Conservation (phyloP, 2,888 invertebrate genomes). For the Drosophila nigricruria region DNA sequence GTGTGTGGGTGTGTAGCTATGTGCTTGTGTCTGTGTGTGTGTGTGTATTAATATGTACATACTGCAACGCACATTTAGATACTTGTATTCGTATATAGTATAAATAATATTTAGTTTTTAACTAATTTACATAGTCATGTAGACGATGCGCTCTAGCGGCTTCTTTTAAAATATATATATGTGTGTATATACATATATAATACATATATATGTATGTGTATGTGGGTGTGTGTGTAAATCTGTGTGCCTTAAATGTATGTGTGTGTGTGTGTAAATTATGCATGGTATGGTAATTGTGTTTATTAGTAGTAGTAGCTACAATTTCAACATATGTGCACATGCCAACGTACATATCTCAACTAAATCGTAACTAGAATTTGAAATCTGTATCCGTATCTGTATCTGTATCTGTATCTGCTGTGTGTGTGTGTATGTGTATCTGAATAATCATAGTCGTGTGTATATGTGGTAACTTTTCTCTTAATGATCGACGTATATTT, state of each 20-base stretch:
- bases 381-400: constrained; percentile 30
- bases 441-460: constrained; percentile 28
- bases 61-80: constrained; percentile 74
- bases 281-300: constrained; percentile 50
- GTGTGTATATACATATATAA: constrained; percentile 8
- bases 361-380: constrained; percentile 62
- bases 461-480: constrained; percentile 38
- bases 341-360: constrained; percentile 58
- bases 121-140: constrained; percentile 82
- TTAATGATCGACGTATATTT: constrained; percentile 42
- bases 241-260: constrained; percentile 33
- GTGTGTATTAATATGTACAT: constrained; percentile 53
- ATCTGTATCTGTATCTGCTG: constrained; percentile 20
- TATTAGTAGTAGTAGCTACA: constrained; percentile 75
- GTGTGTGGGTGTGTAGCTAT: background rate
- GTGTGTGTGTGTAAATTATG: constrained; percentile 42
- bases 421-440: constrained; percentile 27
- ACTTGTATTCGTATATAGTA: constrained; percentile 68
- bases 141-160: constrained; percentile 79
- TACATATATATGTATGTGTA: too few relatives aligned
- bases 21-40: constrained; percentile 14
- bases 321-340: constrained; percentile 76
- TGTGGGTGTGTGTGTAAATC: constrained; percentile 18
- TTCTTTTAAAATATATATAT: constrained; percentile 41
- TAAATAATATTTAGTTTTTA: constrained; percentile 76